Base-by-base conservation (phyloP, 1,140 invertebrate species). In the Drosophila suzukii region DNA sequence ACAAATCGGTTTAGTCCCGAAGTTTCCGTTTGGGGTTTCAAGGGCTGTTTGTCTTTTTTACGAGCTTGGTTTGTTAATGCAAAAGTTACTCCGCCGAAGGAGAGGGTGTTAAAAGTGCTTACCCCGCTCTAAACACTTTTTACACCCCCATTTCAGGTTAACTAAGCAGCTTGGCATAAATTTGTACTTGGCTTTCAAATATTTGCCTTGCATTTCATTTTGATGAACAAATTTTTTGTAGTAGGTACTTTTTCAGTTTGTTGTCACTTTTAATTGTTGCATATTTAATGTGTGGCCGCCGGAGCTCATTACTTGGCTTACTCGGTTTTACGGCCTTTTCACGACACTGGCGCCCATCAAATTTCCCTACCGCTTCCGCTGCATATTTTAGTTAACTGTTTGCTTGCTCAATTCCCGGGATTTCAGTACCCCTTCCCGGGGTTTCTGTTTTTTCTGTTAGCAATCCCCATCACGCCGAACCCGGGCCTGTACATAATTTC, bases 241-340 rank as follows among this genome's bases (percentile, higher is more conserved):
- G 61, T 54, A 71, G 67, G 54, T 77, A 32, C 68, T 51, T 76
- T 47, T 13, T 43, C 55, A 51, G 78, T 58, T 72, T 82, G 80
- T 72, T 89, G 76, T 80, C 79, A 67, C 62, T 84, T 88, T 89
- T 89, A 89, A 89, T 89, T 89, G 84, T 67, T 84, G 84, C 80
- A 89, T 89, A 78, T 89, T 89, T 75, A 78, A 89, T 89, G 66
- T 67, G 66, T 67, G 49, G 65, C 47, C 49, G 24, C 56, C 36
- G 79, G 53, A 57, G 41, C 78, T 81, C 76, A 75, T 84, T 84
- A 81, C 65, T 68, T 58, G 67, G 53, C 49, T 51, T 39, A 68
- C 49, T 51, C 47, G 66, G 55, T 81, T 82, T 89, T 89, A 89
- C 68, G 74, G 61, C 61, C 13, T 89, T 89, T 89, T 89, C 66